phyloP scores from a whole-genome alignment of 2,797 vertebrate genomes.

The Enteromius mattozi region DNA sequence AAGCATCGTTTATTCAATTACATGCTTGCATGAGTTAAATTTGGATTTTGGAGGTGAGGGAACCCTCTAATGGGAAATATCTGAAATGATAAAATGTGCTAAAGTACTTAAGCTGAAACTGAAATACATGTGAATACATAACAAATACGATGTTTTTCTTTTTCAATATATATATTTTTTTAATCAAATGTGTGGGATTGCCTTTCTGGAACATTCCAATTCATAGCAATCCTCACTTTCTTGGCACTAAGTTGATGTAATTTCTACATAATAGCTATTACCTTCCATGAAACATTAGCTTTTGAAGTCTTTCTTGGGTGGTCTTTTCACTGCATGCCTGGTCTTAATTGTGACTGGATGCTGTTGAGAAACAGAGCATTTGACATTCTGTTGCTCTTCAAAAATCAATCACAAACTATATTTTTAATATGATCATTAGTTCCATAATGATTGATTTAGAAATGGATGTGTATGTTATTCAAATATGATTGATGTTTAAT shows the following conservation, averaged over 20 bases:
- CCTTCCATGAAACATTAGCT: background rate
- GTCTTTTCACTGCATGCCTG: background rate
- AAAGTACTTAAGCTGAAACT: background rate
- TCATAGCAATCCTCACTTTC: background rate
- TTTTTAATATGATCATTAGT: conserved; percentile 1
- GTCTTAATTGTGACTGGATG: conserved; percentile 6
- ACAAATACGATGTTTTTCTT: background rate
- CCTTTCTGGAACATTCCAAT: background rate
- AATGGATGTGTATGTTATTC: conserved; percentile 7
- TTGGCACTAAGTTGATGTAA: background rate
- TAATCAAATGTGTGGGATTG: background rate
- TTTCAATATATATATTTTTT: background rate
- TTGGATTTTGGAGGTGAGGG: background rate
- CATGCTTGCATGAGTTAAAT: background rate
- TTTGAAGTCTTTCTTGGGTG: conserved; percentile 12
- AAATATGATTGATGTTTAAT: background rate
- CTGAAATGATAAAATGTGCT: background rate
- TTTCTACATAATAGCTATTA: conserved; percentile 3
- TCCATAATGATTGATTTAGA: background rate
- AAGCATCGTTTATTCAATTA: conserved; percentile 5
- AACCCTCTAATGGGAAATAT: background rate
- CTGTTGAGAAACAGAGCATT: background rate
- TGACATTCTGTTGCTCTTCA: background rate
- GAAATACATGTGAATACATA: background rate
- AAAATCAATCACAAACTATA: background rate